Conservation (phyloP, 2,797 vertebrate species). For the Hybognathus amarus region DNA sequence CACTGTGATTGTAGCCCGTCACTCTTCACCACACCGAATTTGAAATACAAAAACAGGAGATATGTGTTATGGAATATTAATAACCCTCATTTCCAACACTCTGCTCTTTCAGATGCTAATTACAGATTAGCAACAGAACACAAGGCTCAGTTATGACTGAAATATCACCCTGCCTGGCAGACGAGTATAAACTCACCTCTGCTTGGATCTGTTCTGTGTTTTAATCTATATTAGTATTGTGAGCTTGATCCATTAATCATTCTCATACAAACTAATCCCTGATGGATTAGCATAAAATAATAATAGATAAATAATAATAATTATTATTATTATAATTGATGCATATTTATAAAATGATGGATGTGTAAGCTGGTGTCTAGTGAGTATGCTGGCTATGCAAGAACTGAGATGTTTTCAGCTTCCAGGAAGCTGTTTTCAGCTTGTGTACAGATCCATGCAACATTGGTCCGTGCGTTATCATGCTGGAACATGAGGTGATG, state of each 20-base stretch:
- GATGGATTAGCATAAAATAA: constrained; percentile 1
- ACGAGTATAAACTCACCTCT: constrained; percentile 32
- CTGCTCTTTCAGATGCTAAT: constrained; percentile 50
- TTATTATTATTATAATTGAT: not conserved
- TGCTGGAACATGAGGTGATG: too few relatives aligned
- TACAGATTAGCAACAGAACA: constrained; percentile 46
- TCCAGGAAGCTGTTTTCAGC: too few relatives aligned
- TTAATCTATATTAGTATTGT: constrained; percentile 47
- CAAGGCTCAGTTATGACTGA: constrained; percentile 44
- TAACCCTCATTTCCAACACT: constrained; percentile 48
- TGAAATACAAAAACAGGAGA: constrained; percentile 45
- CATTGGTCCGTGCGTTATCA: too few relatives aligned
- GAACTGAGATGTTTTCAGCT: too few relatives aligned
- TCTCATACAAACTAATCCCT: constrained; percentile 34
- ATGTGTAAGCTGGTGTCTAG: too few relatives aligned
- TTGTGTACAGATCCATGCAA: too few relatives aligned
- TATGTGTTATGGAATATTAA: constrained; percentile 51
- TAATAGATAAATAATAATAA: constrained; percentile 1
- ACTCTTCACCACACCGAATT: constrained; percentile 27
- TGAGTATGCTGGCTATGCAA: too few relatives aligned
- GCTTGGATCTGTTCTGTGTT: constrained; percentile 35
- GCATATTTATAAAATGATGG: not conserved
- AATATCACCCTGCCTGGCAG: constrained; percentile 36
- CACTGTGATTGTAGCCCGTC: constrained; percentile 45
- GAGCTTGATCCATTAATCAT: constrained; percentile 28